These are phyloP conservation scores for Alcedo quadribrachys DNA, from an alignment of 2,797 vertebrate genomes.

Conservation along the genomic window DNA sequence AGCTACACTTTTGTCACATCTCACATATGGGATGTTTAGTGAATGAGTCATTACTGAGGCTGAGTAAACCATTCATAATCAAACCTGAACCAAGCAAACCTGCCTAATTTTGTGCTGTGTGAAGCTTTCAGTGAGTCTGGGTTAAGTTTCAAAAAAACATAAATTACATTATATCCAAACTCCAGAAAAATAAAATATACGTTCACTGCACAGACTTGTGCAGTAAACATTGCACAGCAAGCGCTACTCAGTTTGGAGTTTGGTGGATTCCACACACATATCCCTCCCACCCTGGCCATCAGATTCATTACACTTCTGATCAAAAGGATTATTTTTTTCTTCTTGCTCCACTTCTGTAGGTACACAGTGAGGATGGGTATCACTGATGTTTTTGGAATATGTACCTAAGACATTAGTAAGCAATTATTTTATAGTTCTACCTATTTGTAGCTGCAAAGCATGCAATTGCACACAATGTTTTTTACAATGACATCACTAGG, in stretches of 20 bases:
- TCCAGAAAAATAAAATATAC: neutral
- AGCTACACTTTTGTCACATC: constrained; percentile 53
- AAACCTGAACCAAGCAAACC: constrained; percentile 17
- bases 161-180: neutral
- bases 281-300: neutral
- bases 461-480: neutral
- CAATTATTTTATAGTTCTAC: neutral
- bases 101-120: neutral
- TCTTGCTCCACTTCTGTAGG: neutral
- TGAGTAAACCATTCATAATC: constrained; percentile 43
- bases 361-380: neutral
- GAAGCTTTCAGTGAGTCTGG: neutral
- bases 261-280: neutral
- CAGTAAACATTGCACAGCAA: neutral
- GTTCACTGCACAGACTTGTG: neutral
- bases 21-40: constrained; percentile 9
- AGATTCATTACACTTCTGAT: neutral
- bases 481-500: neutral
- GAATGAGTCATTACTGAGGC: constrained; percentile 49
- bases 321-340: neutral
- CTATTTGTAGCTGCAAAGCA: neutral
- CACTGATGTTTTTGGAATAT: neutral
- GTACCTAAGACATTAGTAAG: neutral
- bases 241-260: neutral
- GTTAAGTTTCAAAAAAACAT: neutral